Evolutionary conservation across 1,140 invertebrate species (phyloP), one percentile per base, ranked within the genome.

Genomic region (Teleogryllus occipitalis): DNA sequence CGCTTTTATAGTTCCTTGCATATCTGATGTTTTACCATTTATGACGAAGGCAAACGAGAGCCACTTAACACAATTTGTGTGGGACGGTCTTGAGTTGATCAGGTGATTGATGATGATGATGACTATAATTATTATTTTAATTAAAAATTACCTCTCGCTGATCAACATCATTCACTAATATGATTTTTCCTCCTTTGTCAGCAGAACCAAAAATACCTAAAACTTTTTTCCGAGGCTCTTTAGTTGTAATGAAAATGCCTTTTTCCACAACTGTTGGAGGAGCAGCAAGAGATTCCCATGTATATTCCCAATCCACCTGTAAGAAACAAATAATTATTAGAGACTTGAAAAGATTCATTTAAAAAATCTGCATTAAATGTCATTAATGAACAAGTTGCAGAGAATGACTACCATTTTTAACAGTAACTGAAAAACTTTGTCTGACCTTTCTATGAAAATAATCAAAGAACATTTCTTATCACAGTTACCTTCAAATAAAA

Each of bases 221-320:
- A 81, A 87, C 89, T 81, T 86, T 90, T 81, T 85, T 89, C 75
- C 85, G 86, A 12, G 46, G 77, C 80, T 89, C 88, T 79, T 86
- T 86, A 18, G 87, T 84, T 65, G 83, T 84, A 78, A 90, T 86
- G 79, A 86, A 84, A 15, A 92, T 84, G 47, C 90, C 91, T 83
- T 87, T 89, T 0, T 89, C 87, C 4, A 89, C 86, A 65, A 89
- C 83, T 79, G 86, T 84, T 18, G 90, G 87, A 7, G 87, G 84
- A 74, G 87, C 86, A 74, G 82, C 83, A 8, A 92, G 84, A 82
- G 92, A 91, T 81, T 87, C 87, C 90, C 90, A 93, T 4, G 88
- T 89, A 80, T 90, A 87, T 15, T 89, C 84, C 91, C 91, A 93
- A 76, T 90, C 88, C 75, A 90, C 85, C 90, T 91, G 76, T 18